These are phyloP conservation scores for Eurois occulta DNA, from an alignment of 2,888 invertebrate genomes.

Conservation along the genomic window DNA sequence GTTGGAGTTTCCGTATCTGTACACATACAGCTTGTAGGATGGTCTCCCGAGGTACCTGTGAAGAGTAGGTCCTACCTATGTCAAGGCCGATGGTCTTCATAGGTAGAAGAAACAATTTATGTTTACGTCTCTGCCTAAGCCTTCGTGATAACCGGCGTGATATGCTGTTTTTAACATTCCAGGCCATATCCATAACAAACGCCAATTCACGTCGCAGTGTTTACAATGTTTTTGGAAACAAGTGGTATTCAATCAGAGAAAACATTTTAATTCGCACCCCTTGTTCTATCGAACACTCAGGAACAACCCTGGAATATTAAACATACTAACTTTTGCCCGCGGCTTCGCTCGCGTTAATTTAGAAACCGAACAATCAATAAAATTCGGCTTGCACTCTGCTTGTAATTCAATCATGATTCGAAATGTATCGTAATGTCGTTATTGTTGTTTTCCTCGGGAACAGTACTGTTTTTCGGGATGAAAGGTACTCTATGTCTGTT, in stretches of 20 bases:
- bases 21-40: neutral
- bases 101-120: neutral
- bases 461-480: too few relatives aligned
- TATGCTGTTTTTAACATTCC: neutral
- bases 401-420: too few relatives aligned
- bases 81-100: neutral
- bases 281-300: neutral
- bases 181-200: neutral
- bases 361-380: too few relatives aligned
- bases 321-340: too few relatives aligned
- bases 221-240: neutral
- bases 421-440: too few relatives aligned
- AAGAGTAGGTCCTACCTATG: neutral
- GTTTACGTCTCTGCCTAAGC: neutral
- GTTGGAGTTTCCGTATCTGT: slow-evolving; percentile 21
- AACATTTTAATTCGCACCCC: neutral
- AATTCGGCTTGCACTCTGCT: too few relatives aligned
- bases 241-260: neutral
- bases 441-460: too few relatives aligned
- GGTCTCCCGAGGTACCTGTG: neutral
- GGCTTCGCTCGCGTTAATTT: too few relatives aligned
- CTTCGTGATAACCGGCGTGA: neutral
- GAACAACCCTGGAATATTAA: slow-evolving; percentile 18
- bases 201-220: neutral
- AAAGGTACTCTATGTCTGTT: too few relatives aligned